phyloP scores from a whole-genome alignment of 2,888 invertebrate genomes.

The Dynastes hyllus region DNA sequence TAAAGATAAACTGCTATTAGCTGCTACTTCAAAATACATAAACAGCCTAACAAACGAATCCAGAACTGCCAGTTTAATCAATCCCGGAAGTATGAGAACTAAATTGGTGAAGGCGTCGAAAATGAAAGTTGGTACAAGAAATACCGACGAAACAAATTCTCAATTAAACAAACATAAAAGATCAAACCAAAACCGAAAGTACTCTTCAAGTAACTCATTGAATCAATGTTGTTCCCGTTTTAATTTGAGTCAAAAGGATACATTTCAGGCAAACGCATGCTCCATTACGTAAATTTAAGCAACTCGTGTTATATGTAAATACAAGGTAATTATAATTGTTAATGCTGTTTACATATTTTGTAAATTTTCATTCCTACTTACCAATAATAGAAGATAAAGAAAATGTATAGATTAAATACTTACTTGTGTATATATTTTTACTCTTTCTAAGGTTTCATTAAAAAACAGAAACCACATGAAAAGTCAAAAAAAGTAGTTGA shows the following conservation, averaged over 20 bases:
- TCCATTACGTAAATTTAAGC: constrained; percentile 64
- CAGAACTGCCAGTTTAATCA: background rate
- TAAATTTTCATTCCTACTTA: too few relatives aligned
- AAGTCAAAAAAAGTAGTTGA: too few relatives aligned
- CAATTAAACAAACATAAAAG: background rate
- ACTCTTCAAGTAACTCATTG: constrained; percentile 2
- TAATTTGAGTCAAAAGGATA: constrained; percentile 67
- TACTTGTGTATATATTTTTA: too few relatives aligned
- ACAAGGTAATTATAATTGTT: background rate
- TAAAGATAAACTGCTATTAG: background rate
- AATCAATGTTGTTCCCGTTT: constrained; percentile 74
- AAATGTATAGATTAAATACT: too few relatives aligned
- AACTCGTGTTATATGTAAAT: constrained; percentile 15
- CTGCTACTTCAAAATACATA: background rate
- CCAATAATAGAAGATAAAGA: too few relatives aligned
- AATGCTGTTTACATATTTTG: background rate
- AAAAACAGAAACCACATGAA: too few relatives aligned
- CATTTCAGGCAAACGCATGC: constrained; percentile 71
- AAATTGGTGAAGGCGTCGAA: background rate
- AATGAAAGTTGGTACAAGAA: background rate
- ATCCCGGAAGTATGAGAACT: background rate
- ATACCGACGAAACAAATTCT: background rate
- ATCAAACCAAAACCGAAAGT: background rate
- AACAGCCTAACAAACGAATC: constrained; percentile 5
- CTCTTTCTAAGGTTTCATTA: too few relatives aligned